Evolutionary conservation across 2,888 invertebrate genomes (phyloP).

Genomic region (Scaptomyza parva): DNA sequence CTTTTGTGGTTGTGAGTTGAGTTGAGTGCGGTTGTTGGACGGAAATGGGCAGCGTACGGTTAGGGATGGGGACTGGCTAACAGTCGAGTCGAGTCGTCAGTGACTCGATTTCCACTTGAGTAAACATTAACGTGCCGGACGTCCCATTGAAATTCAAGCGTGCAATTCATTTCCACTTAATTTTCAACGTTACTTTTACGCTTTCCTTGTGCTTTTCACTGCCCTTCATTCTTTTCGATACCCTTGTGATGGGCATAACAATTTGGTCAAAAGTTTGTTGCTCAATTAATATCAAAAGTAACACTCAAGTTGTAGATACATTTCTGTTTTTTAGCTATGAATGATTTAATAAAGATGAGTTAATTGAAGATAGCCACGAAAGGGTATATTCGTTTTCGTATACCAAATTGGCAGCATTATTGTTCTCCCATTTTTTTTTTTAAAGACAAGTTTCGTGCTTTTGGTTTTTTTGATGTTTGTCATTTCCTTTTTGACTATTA

Average conservation of each 20-base stretch:
- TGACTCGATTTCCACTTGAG: constrained; percentile 81
- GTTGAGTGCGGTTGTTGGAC: constrained; percentile 61
- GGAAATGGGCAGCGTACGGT: constrained; percentile 61
- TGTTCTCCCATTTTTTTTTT: constrained; percentile 7
- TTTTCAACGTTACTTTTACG: constrained; percentile 69
- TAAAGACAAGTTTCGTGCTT: constrained; percentile 36
- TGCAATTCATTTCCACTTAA: constrained; percentile 82
- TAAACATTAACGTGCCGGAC: constrained; percentile 81
- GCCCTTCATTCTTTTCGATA: constrained; percentile 8
- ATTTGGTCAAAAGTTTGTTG: neutral
- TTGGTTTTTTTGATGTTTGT: constrained; percentile 60
- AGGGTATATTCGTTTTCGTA: neutral
- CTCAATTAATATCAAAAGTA: neutral
- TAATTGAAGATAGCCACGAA: neutral
- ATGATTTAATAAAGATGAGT: too few species aligned
- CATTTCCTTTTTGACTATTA: constrained; percentile 59
- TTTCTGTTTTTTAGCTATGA: neutral
- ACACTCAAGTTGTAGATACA: too few species aligned
- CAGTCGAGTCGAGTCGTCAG: constrained; percentile 44
- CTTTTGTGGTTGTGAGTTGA: constrained; percentile 60
- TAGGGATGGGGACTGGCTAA: neutral
- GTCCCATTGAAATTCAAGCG: constrained; percentile 81
- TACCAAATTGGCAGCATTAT: neutral
- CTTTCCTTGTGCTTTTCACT: constrained; percentile 32
- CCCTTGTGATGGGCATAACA: neutral